Conservation (phyloP, 1,140 invertebrate genomes). For the Anoplophora glabripennis region DNA sequence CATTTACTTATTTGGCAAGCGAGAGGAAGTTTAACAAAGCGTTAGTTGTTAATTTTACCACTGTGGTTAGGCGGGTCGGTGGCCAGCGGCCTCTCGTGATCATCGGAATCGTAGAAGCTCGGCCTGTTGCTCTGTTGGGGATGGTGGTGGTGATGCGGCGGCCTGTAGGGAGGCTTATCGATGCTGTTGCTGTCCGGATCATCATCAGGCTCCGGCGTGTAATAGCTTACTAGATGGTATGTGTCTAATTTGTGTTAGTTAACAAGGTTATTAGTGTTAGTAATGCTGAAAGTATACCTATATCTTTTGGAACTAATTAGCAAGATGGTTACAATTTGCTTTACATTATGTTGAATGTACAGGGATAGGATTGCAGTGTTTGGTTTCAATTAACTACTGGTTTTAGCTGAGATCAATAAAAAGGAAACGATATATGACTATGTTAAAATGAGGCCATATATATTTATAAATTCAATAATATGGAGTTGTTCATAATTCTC, state of each 20-base stretch:
- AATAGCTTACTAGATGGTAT: conserved; percentile 58
- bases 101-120: conserved; percentile 16
- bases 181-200: conserved; percentile 46
- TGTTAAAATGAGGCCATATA: too few relatives aligned
- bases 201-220: conserved; percentile 50
- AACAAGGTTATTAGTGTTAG: conserved; percentile 10
- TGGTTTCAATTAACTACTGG: too few relatives aligned
- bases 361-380: too few relatives aligned
- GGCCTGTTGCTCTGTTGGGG: conserved; percentile 1
- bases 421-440: too few relatives aligned
- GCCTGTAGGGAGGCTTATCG: conserved; percentile 55
- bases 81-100: not conserved
- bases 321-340: too few relatives aligned
- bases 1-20: not conserved
- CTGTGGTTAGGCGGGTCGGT: conserved; percentile 20
- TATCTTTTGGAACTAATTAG: too few relatives aligned
- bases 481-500: too few relatives aligned
- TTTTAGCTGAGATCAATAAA: too few relatives aligned
- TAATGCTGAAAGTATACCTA: not conserved
- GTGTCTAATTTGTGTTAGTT: conserved; percentile 50
- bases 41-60: conserved; percentile 14
- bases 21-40: not conserved
- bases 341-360: too few relatives aligned
- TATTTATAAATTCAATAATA: too few relatives aligned
- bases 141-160: conserved; percentile 49